phyloP scores from a whole-genome alignment of 2,113 vertebrate species.

The Dascyllus trimaculatus region DNA sequence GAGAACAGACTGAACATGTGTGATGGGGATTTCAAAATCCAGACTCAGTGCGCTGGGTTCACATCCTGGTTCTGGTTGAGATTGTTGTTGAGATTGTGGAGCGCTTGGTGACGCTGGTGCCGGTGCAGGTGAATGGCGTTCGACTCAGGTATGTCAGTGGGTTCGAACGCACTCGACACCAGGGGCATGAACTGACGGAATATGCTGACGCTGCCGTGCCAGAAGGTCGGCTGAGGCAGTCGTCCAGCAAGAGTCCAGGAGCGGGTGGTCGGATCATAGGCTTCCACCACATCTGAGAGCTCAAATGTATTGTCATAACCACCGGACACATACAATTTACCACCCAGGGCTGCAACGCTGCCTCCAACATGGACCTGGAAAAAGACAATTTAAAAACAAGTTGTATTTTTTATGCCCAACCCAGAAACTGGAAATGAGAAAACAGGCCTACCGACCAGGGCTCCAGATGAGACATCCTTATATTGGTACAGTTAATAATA shows the following conservation, averaged over 20 bases:
- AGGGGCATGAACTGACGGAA: conserved; percentile 99
- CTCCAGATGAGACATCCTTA: too few relatives aligned
- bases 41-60: conserved; percentile 84
- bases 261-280: conserved; percentile 88
- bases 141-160: conserved; percentile 82
- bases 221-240: conserved; percentile 96
- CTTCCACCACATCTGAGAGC: conserved; percentile 94
- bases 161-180: conserved; percentile 82
- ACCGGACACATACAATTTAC: conserved; percentile 94
- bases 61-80: conserved; percentile 88
- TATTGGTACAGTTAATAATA: too few relatives aligned
- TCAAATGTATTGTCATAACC: conserved; percentile 97
- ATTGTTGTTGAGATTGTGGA: conserved; percentile 87
- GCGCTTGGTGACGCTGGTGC: conserved; percentile 81
- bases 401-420: too few relatives aligned
- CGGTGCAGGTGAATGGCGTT: conserved; percentile 85
- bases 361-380: conserved; percentile 95
- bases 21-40: background rate
- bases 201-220: conserved; percentile 98
- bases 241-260: conserved; percentile 88
- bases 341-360: conserved; percentile 92
- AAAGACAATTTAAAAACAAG: background rate
- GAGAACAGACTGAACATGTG: background rate
- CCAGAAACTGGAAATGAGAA: too few relatives aligned
- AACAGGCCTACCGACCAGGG: too few relatives aligned